Percentiles rank a stretch among this genome's conserved stretches.
Evolutionary conservation across 2,797 vertebrate genomes (phyloP).

Genomic region (Adrianichthys oophorus): DNA sequence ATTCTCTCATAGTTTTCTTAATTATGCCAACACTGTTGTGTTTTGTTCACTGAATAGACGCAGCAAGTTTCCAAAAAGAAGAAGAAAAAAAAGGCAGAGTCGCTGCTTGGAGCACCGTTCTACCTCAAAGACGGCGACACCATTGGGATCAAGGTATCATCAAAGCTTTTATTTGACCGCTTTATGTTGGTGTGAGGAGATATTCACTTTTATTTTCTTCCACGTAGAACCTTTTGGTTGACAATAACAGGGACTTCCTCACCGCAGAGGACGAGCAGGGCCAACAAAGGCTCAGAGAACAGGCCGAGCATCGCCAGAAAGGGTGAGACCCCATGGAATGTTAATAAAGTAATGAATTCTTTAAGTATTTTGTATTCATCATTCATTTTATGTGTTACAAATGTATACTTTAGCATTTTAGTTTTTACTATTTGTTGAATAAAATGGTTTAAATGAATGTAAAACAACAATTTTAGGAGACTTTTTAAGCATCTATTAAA

Average conservation of each 20-base stretch:
- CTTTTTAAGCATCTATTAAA: too few relatives aligned
- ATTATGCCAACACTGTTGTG: neutral
- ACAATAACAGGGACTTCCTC: conserved; percentile 75
- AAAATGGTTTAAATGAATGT: too few relatives aligned
- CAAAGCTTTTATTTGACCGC: neutral
- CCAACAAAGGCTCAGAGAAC: conserved; percentile 73
- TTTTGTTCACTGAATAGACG: conserved; percentile 67
- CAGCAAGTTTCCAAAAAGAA: conserved; percentile 89
- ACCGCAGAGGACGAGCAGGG: conserved; percentile 70
- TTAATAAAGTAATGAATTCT: too few relatives aligned
- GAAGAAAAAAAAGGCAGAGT: conserved; percentile 89
- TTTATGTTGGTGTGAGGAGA: neutral
- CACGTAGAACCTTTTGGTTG: conserved; percentile 77
- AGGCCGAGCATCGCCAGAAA: conserved; percentile 68
- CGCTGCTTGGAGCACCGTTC: conserved; percentile 84
- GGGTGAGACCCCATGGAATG: conserved; percentile 48
- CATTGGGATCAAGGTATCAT: conserved; percentile 87
- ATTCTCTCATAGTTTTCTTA: neutral
- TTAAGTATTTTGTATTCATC: too few relatives aligned
- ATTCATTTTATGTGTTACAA: too few relatives aligned
- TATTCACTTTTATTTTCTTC: neutral
- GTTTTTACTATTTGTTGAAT: too few relatives aligned
- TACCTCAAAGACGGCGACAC: conserved; percentile 90
- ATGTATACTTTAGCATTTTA: too few relatives aligned
- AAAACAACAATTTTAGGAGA: too few relatives aligned